Evolutionary conservation across 1,140 invertebrate species (phyloP).

Genomic region (Apis dorsata): DNA sequence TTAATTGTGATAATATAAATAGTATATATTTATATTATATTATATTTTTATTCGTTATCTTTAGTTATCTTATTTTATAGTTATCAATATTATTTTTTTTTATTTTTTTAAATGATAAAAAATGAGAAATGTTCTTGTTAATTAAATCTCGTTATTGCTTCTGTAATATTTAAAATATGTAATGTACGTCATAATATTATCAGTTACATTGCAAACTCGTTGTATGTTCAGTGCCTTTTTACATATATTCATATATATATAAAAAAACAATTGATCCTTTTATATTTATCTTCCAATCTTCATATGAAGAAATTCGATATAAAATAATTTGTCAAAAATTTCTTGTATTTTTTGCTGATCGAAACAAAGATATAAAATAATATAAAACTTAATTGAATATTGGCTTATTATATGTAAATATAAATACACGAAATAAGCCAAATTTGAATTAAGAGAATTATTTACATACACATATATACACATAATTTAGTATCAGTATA

Average conservation of each 20-base stretch:
- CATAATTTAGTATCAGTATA: constrained; percentile 37
- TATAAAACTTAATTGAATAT: constrained; percentile 21
- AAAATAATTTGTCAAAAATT: constrained; percentile 24
- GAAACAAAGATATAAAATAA: not conserved
- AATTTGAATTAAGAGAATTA: constrained; percentile 5
- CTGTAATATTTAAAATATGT: constrained; percentile 25
- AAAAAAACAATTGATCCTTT: constrained; percentile 37
- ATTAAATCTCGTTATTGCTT: not conserved
- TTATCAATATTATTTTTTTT: not conserved
- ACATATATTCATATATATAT: constrained; percentile 47
- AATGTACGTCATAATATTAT: constrained; percentile 12
- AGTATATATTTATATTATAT: no score
- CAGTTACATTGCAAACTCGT: constrained; percentile 34
- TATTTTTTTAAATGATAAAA: not conserved
- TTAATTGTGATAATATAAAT: no score
- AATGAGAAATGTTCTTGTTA: not conserved
- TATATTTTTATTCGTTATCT: no score
- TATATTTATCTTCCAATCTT: constrained; percentile 39
- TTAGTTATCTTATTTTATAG: no score
- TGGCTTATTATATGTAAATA: constrained; percentile 18
- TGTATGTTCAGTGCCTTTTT: constrained; percentile 69
- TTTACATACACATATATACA: constrained; percentile 48
- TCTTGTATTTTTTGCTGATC: constrained; percentile 17
- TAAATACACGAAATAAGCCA: constrained; percentile 1
- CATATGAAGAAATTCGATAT: constrained; percentile 1